Base-by-base conservation (phyloP, 2,888 invertebrate genomes). In the Lumbricus terrestris region DNA sequence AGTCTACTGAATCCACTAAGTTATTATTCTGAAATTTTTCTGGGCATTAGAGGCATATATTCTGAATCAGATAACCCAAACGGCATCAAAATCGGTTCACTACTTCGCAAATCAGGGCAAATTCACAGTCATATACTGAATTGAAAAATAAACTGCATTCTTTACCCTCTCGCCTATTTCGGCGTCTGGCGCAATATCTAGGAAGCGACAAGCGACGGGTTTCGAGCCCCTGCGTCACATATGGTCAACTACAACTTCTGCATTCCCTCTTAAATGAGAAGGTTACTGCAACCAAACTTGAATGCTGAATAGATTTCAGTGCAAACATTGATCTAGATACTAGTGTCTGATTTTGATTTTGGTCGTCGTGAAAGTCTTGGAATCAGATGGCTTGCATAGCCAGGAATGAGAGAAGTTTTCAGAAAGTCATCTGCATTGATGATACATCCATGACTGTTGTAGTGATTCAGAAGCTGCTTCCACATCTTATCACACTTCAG, bases 401-500 rank as follows among this genome's bases (percentile, higher is more conserved):
- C 89, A 23, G 89, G 54, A 23, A 69, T 42, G 47, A 82, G 20
- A 18, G 89, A 20, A n/a, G 42, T 42, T 6, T 37, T 38, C 42
- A 88, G 33, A 42, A 88, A 88, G 42, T 88, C 88, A 8, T 42
- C 42, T 5, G 88, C 88, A 33, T 88, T 42, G 38, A 88, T n/a
- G n/a, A 88, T 37, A 88, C 88, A 88, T 20, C 40, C 42, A 34
- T 42, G 37, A 34, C n/a, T 34, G n/a, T 88, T 42, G 33, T 88
- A 88, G 40, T 42, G 42, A n/a, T 23, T 42, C 34, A 88, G 37
- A 42, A 88, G 88, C 33, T 20, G n/a, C 34, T 42, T 37, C 88
- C 88, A 88, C 88, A 88, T 88, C 38, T 37, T 88, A 29, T 88
- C 88, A 88, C 88, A 88, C 20, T 29, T 23, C 37, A 88, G 33